Evolutionary conservation across 2,113 vertebrate genomes (phyloP), one percentile per base, ranked within the genome.

Genomic region (Montifringilla adamsi): DNA sequence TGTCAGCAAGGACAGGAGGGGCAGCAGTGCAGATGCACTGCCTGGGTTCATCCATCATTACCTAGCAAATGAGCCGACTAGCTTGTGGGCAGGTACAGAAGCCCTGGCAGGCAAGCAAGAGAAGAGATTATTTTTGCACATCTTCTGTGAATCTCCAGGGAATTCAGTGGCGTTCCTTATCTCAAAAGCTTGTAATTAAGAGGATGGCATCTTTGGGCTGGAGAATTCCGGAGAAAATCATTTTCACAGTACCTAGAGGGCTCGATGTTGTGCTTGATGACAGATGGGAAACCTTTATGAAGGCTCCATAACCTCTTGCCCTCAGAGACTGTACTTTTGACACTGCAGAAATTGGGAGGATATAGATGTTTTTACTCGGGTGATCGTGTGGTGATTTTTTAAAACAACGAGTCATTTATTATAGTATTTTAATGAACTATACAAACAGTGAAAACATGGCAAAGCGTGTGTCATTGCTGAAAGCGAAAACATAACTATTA

Each of bases 141-240:
- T 92, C 86, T 96, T 60, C 88, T 89, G 87, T 77, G 95, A 90
- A 63, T 95, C 94, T 89, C 75, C 81, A 47, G 89, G 92, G 97
- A 95, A 96, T 91, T 95, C 76, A 72, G 93, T 90, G 92, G 89
- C 75, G 63, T 95, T 96, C 94, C 88, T 92, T 93, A 96, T 96
- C 93, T 97, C 94, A 86, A 94, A 91, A 84, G 94, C 95, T 96
- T 92, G 96, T 97, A 97, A 97, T 97, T 97, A 97, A 97, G 95
- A 95, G 93, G 85, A 97, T 96, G 97, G 94, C 96, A 95, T 96
- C 90, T 93, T 92, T 87, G 76, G 90, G 69, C 88, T 89, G 41
- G 90, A 96, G 95, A 87, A 95, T 90, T 91, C 90, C 43, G 3
- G 60, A 94, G 91, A 94, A 95, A 97, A 94, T 95, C 44, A 94